Evolutionary conservation across 2,888 invertebrate species (phyloP).

Genomic region (Aphrophora alni): DNA sequence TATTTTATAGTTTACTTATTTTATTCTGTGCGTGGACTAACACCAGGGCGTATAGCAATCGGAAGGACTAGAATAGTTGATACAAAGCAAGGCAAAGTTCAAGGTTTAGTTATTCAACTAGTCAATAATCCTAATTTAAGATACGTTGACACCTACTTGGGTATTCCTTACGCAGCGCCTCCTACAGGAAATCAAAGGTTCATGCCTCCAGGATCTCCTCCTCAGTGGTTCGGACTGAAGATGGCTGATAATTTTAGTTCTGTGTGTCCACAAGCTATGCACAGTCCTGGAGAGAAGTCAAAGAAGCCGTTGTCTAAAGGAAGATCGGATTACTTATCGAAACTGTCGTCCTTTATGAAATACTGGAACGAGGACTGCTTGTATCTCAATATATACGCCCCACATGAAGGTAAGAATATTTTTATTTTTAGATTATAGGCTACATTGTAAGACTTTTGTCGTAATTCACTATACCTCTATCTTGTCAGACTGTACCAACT

Average conservation of each 20-base stretch:
- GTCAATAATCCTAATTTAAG: constrained; percentile 39
- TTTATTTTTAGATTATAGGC: too few species aligned
- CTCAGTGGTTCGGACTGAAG: constrained; percentile 70
- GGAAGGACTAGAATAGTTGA: constrained; percentile 4
- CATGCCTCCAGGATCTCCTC: constrained; percentile 85
- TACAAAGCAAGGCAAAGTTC: constrained; percentile 40
- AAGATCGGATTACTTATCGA: constrained; percentile 55
- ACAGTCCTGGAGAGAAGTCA: constrained; percentile 65
- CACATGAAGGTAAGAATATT: constrained; percentile 59
- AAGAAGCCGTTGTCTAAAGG: constrained; percentile 47
- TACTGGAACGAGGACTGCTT: constrained; percentile 63
- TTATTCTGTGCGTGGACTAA: neutral
- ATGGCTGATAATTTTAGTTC: constrained; percentile 75
- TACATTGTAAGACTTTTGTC: too few species aligned
- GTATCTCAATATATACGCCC: constrained; percentile 66
- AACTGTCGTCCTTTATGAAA: constrained; percentile 58
- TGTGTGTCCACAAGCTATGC: constrained; percentile 89
- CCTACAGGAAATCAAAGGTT: constrained; percentile 76
- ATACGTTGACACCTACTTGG: constrained; percentile 52
- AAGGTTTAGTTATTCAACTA: constrained; percentile 38
- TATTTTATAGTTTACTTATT: neutral
- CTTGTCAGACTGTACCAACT: too few species aligned
- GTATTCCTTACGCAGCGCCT: constrained; percentile 83
- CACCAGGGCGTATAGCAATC: neutral
- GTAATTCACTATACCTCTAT: too few species aligned